Evolutionary conservation across 2,797 vertebrate species (phyloP), one percentile per base, ranked within the genome.

Genomic region (Manis crassicaudata): DNA sequence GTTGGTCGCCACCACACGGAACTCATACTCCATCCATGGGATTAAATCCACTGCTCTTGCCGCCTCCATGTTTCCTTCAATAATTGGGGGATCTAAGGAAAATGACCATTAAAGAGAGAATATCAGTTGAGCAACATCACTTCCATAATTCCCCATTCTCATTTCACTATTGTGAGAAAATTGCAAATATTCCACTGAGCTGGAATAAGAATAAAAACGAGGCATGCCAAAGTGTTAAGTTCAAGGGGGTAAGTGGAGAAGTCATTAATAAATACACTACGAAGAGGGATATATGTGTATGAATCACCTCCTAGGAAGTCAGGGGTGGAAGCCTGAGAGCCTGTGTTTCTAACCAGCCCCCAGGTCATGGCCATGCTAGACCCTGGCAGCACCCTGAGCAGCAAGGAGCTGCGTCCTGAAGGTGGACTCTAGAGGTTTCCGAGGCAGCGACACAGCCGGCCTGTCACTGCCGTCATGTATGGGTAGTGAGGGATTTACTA

Each of bases 21-120:
- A 99, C 98, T 99, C 99, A 60, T 99, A 99, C 54, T 99, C 99
- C 94, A 99, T 99, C 99, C 99, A 99, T 0, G 99, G 99, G 92
- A 99, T 98, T 98, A 99, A 98, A 97, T 99, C 99, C 20, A 99
- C 98, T 91, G 99, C 99, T 20, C 96, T 99, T 90, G 99, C 99
- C 5, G 97, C 98, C 96, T 99, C 99, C 97, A 99, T 98, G 87
- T 99, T 99, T 92, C 99, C 99, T 98, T 99, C 99, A 88, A 99
- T 99, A 87, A 99, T 98, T 82, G 98, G 96, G 21, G 99, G 99
- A 92, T 99, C 99, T 99, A 94, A 96, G 97, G 65, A 81, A 91
- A 89, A 35, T 65, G 92, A 54, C 96, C 46, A 95, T 50, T 60
- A 82, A 85, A 65, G 12, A 89, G 56, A 63, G n/a, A 87, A 58